These are phyloP conservation scores for Chaetodon trifascialis DNA, from an alignment of 2,113 vertebrate species.

Conservation along the genomic window DNA sequence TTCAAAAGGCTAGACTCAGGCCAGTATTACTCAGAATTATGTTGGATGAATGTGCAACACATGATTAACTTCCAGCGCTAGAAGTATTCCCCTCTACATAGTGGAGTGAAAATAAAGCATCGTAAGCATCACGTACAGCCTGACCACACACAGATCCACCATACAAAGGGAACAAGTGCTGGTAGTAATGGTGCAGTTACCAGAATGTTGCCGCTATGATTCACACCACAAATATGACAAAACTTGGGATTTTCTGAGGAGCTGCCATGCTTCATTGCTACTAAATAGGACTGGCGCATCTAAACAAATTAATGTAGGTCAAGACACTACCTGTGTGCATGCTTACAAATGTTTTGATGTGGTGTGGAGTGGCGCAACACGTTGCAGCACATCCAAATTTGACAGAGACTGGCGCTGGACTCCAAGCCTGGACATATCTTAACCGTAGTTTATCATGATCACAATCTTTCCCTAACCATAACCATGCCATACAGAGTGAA, in stretches of 20 bases:
- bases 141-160: too few species aligned
- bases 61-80: not conserved
- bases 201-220: not conserved
- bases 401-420: not conserved
- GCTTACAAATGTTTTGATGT: not conserved
- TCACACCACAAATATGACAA: not conserved
- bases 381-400: not conserved
- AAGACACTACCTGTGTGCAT: not conserved
- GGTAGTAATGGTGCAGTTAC: not conserved
- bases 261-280: not conserved
- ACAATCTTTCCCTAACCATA: not conserved
- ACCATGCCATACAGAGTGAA: not conserved
- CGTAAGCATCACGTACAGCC: not conserved
- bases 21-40: not conserved
- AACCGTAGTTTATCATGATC: not conserved
- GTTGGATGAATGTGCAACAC: not conserved
- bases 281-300: not conserved
- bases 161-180: not conserved
- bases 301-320: not conserved
- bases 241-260: not conserved
- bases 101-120: not conserved
- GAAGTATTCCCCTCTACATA: too few species aligned
- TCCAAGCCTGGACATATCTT: too few species aligned
- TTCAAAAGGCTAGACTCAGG: not conserved
- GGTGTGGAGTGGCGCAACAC: not conserved